Percentiles rank a stretch among this genome's conserved stretches.
Evolutionary conservation across 2,797 vertebrate genomes (phyloP).

Genomic region (Perdix hodgsoniae): DNA sequence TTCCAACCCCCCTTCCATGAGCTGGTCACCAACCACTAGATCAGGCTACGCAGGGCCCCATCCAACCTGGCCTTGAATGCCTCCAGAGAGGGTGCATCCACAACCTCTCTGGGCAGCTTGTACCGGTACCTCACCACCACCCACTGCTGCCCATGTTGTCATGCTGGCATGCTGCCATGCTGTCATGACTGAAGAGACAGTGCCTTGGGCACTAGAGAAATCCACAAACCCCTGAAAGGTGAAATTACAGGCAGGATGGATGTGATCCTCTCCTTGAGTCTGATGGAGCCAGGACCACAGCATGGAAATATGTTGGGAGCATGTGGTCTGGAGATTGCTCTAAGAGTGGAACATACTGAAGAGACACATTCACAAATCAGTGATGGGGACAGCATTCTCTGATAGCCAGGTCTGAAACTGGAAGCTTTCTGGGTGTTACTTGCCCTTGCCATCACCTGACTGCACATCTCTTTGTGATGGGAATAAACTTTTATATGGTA

Average conservation of each 20-base stretch:
- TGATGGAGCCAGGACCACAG: not conserved
- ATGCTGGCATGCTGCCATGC: no score
- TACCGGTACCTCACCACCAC: no score
- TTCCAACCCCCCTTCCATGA: no score
- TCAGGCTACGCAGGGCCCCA: no score
- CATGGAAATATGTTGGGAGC: not conserved
- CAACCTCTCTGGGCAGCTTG: no score
- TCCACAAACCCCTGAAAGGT: not conserved
- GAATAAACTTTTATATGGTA: not conserved
- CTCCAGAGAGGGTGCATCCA: no score
- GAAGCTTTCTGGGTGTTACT: not conserved
- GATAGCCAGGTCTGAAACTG: not conserved
- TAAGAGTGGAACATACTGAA: not conserved
- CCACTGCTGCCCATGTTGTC: conserved; percentile 1
- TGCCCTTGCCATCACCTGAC: not conserved
- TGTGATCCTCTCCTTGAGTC: not conserved
- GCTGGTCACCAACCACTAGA: no score
- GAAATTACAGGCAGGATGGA: not conserved
- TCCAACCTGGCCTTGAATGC: no score
- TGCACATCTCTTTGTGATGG: not conserved
- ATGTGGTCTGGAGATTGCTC: not conserved
- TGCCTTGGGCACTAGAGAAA: not conserved
- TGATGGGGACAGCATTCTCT: rapidly evolving
- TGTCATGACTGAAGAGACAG: not conserved
- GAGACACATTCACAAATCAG: not conserved